Conservation (phyloP, 2,888 invertebrate species). For the Selenia dentaria region DNA sequence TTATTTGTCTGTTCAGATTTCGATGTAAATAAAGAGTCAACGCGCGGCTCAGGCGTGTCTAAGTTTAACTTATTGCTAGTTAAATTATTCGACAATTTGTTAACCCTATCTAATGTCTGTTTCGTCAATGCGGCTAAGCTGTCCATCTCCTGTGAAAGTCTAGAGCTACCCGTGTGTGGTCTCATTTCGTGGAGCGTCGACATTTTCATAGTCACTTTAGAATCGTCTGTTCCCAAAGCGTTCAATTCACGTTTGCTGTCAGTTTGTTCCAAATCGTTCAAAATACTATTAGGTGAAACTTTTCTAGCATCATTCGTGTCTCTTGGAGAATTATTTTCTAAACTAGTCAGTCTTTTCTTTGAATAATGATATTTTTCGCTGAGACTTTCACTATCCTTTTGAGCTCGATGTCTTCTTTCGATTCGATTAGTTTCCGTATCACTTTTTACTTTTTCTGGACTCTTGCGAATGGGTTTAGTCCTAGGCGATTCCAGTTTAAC, state of each 20-base stretch:
- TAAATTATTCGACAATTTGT: conserved; percentile 85
- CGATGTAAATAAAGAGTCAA: conserved; percentile 65
- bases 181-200: conserved; percentile 77
- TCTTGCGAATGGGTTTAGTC: conserved; percentile 57
- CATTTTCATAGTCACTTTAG: conserved; percentile 62
- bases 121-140: conserved; percentile 87
- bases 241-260: conserved; percentile 54
- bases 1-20: conserved; percentile 64
- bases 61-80: conserved; percentile 76
- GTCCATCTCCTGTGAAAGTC: conserved; percentile 86
- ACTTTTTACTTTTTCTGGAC: conserved; percentile 73
- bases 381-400: conserved; percentile 78
- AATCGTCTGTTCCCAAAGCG: conserved; percentile 54
- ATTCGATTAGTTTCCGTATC: conserved; percentile 70
- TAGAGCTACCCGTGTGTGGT: conserved; percentile 66
- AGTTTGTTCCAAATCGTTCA: conserved; percentile 56
- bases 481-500: conserved; percentile 59
- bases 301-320: conserved; percentile 67
- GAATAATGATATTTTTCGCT: conserved; percentile 82
- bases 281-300: conserved; percentile 61
- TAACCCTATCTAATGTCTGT: conserved; percentile 88
- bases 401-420: conserved; percentile 77
- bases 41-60: conserved; percentile 65
- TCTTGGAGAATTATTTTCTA: conserved; percentile 77
- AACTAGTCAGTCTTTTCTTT: conserved; percentile 84